Evolutionary conservation across 2,797 vertebrate species (phyloP).

Genomic region (Cirrhinus molitorella): DNA sequence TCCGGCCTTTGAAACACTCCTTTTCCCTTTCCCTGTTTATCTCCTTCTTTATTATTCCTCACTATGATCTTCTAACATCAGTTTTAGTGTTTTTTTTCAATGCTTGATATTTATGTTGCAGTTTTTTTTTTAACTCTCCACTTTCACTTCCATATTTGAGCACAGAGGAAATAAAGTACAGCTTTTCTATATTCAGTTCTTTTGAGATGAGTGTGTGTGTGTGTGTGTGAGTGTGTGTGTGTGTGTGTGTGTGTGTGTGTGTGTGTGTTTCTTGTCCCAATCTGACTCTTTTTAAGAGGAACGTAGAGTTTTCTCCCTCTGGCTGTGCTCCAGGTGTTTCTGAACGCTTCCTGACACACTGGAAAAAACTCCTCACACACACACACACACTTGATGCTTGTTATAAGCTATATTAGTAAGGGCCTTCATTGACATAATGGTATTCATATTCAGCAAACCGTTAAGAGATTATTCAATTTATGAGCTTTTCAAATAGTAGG

Average conservation of each 20-base stretch:
- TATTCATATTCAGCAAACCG: neutral
- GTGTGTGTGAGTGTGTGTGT: neutral
- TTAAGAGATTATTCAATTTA: neutral
- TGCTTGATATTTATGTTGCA: neutral
- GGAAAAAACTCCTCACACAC: neutral
- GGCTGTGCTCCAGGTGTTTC: slow-evolving; percentile 22
- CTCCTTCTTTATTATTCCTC: neutral
- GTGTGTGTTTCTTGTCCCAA: neutral
- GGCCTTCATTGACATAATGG: neutral
- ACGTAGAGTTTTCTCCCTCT: neutral
- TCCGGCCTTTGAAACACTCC: neutral
- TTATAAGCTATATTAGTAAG: neutral
- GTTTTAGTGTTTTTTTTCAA: neutral
- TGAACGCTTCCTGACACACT: slow-evolving; percentile 5
- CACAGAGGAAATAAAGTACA: neutral
- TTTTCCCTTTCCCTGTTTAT: neutral
- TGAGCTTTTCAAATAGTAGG: neutral
- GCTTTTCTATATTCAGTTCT: neutral
- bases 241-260: neutral
- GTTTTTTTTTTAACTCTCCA: neutral
- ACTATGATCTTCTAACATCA: neutral
- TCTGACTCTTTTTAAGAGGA: slow-evolving; percentile 19
- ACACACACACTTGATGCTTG: too few species aligned
- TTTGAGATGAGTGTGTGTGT: neutral
- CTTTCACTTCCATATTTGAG: neutral